These are phyloP conservation scores for Atta texana DNA, from an alignment of 1,140 invertebrate genomes.

Conservation along the genomic window DNA sequence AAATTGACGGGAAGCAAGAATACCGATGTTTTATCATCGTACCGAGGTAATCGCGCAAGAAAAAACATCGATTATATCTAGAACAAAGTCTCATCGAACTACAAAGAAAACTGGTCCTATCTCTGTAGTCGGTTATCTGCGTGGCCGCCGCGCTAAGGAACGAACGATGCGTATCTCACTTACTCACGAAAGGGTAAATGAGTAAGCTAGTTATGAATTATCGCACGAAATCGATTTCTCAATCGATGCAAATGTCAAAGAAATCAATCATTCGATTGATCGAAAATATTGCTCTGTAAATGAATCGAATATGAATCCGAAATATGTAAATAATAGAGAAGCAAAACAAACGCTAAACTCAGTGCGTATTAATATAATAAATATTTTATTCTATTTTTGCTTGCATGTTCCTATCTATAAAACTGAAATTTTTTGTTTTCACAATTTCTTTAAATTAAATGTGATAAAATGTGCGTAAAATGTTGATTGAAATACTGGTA, in stretches of 20 bases:
- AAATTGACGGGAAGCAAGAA: constrained; percentile 41
- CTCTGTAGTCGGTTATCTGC: constrained; percentile 39
- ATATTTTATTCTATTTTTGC: background rate
- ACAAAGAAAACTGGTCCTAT: constrained; percentile 49
- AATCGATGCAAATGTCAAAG: background rate
- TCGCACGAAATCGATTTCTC: constrained; percentile 63
- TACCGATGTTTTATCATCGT: constrained; percentile 39
- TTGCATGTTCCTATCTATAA: background rate
- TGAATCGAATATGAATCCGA: background rate
- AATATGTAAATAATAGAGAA: background rate
- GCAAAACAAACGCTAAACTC: background rate
- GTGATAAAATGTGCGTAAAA: background rate
- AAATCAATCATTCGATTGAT: background rate
- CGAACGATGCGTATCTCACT: constrained; percentile 50
- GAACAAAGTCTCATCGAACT: constrained; percentile 70
- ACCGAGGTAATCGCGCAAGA: constrained; percentile 52
- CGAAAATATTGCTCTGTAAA: constrained; percentile 36
- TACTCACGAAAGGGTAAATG: constrained; percentile 55
- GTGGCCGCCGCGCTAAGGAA: constrained; percentile 4
- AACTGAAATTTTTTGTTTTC: background rate
- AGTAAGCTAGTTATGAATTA: constrained; percentile 67
- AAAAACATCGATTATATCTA: constrained; percentile 55
- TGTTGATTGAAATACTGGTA: background rate
- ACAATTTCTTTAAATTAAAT: background rate
- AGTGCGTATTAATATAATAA: background rate